A percentile compares a stretch with the other conserved stretches of the same genome.
Conservation (phyloP, 2,113 vertebrate species). For the Dipodomys stephensi region DNA sequence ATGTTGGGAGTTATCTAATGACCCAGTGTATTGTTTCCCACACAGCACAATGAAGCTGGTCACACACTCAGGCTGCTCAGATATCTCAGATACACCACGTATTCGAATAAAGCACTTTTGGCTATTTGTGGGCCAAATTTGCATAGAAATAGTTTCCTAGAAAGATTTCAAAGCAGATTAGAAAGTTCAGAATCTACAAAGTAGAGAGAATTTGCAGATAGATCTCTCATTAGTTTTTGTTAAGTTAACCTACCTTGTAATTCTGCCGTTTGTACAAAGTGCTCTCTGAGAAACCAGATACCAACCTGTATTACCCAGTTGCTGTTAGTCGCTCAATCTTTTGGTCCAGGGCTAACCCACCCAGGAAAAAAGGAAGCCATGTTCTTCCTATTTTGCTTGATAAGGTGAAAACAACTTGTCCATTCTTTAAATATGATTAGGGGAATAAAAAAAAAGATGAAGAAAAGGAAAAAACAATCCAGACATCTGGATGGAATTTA, state of each 20-base stretch:
- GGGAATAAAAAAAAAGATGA: not conserved
- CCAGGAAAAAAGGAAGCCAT: constrained; percentile 13
- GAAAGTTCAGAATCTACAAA: not conserved
- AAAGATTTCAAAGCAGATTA: constrained; percentile 51
- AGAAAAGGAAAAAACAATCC: constrained; percentile 2
- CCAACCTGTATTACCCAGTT: not conserved
- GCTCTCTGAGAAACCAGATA: not conserved
- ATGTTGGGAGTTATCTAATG: constrained; percentile 18
- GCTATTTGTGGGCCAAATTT: not conserved
- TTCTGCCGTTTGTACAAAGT: not conserved
- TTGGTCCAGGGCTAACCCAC: not conserved
- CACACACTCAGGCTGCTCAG: not conserved
- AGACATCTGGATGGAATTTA: constrained; percentile 70
- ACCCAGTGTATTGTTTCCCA: not conserved
- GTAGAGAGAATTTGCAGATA: not conserved
- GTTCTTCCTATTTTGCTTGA: constrained; percentile 22
- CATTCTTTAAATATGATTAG: constrained; percentile 10
- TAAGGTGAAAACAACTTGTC: constrained; percentile 68
- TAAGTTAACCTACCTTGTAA: not conserved
- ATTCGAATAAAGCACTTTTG: not conserved
- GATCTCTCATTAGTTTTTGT: not conserved
- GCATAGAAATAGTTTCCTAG: not conserved
- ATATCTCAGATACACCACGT: not conserved
- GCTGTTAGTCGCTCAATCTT: not conserved
- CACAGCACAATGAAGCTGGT: not conserved